Conservation (phyloP, 2,113 vertebrate species). For the Phaethornis superciliosus region DNA sequence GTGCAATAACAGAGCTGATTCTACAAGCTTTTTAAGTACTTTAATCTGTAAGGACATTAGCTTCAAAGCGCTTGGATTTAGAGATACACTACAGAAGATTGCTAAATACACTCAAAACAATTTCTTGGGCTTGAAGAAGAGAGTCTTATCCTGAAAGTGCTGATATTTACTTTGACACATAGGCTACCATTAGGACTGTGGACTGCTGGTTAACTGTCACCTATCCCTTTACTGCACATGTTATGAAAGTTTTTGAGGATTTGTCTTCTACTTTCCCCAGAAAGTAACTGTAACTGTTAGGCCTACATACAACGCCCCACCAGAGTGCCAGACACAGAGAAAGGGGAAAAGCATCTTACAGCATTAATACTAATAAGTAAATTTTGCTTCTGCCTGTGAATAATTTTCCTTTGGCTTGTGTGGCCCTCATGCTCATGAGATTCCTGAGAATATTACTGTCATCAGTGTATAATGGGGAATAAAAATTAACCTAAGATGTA, state of each 20-base stretch:
- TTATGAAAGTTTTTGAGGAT: background rate
- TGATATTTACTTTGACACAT: background rate
- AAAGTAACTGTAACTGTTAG: background rate
- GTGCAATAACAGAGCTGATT: background rate
- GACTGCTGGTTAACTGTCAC: background rate
- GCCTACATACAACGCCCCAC: background rate
- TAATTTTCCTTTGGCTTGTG: background rate
- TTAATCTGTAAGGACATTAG: slow-evolving; percentile 21
- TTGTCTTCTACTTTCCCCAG: background rate
- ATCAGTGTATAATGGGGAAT: background rate
- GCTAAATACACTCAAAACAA: slow-evolving; percentile 2
- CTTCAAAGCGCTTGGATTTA: background rate
- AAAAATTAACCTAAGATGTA: background rate
- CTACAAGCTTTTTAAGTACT: slow-evolving; percentile 30
- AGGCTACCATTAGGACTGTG: background rate
- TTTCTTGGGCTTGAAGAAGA: background rate
- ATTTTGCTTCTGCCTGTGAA: background rate
- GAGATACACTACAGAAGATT: background rate
- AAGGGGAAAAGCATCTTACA: background rate
- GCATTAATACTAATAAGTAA: background rate
- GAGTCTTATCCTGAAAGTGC: background rate
- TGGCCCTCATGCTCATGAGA: background rate
- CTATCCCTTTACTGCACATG: background rate
- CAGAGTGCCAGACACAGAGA: background rate
- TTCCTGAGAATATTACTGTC: background rate